Evolutionary conservation across 2,113 vertebrate species (phyloP), one percentile per base, ranked within the genome.

Genomic region (Myxocyprinus asiaticus): DNA sequence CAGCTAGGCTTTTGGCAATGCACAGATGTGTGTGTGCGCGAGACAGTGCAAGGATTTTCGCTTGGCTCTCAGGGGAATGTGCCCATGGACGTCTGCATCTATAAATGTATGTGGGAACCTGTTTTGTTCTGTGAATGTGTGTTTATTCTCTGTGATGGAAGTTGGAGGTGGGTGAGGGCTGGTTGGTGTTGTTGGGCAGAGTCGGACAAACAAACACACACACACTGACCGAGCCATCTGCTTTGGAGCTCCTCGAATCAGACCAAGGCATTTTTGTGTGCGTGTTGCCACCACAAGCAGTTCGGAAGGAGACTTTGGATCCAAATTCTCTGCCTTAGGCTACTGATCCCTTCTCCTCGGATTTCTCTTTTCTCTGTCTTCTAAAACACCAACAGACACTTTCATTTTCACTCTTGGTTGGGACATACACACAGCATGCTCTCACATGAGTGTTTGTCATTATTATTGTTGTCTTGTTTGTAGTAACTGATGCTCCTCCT

Each of bases 1-100:
- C 74, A 53, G 74, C 33, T 9, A 76, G 74, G 74, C 74, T 76
- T 76, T 76, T 76, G 74, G 62, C 74, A 76, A 62, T n/a, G 9
- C 55, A 44, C 51, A 51, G 44, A 33, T 33, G 42, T 53, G 48
- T 76, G 74, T 76, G 14, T 12, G 61, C 4, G 62, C 22, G 44
- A 59, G 12, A 15, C 33, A 59, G 58, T 51, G 14, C 48, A 43
- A 76, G 61, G 14, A 76, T 51, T 42, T 76, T 65, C 42, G 15
- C 33, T 79, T 7, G 5, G 12, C 58, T 11, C 67, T 78, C 17
- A 8, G 50, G 50, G 48, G 68, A 71, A 70, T 53, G 15, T 50
- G 33, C 43, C 42, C 10, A 44, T 10, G n/a, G 51, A 5, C 7
- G 33, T 79, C 47, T 55, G 67, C 51, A 51, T 69, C 44, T 69